Base-by-base conservation (phyloP, 2,888 invertebrate genomes). In the Mesoligia furuncula region DNA sequence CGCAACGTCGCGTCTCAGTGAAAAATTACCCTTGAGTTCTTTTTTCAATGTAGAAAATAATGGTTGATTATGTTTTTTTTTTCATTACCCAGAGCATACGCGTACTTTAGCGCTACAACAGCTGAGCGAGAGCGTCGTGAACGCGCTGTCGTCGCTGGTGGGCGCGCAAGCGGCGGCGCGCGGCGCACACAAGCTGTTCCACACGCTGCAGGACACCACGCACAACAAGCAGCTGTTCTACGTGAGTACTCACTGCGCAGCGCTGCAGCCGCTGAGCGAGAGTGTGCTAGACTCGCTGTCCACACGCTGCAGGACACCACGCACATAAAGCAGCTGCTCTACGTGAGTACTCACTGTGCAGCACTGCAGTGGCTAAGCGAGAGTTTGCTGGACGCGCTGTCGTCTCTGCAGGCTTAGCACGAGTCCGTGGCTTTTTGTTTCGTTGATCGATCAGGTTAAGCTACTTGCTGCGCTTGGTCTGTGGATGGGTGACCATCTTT, bases 171-270 rank as follows among this genome's bases (percentile, higher is more conserved):
- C 98, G 73, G 98, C 98, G 48, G 98, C 98, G 86, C 97, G 98
- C 86, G 99, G 99, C 67, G 98, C 98, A 0, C 97, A 98, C 85
- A 99, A 99, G 94, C 98, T 99, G 78, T 99, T 99, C 94, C 98
- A 98, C 92, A 98, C 98, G 71, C 95, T 99, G 85, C 99, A 99
- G 94, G 98, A 99, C 94, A 97, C 98, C 83, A 97, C 97, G 90
- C 98, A 99, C 91, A 99, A 99, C 94, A 99, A 99, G 92, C 99
- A 99, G 91, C 96, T 99, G 65, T 98, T 99, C 96, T 99, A 99
- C 96, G 99, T 99, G 93, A 98, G 98, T 84, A 78, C 51, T n/a
- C 51, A 64, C 39, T 39, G n/a, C 39, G 36, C 39, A 85, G 98
- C 98, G 68, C 97, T 97, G 76, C 96, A 97, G 91, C 97, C 97